These are phyloP conservation scores for Lochmaea capreae DNA, from an alignment of 2,888 invertebrate genomes.

Conservation along the genomic window DNA sequence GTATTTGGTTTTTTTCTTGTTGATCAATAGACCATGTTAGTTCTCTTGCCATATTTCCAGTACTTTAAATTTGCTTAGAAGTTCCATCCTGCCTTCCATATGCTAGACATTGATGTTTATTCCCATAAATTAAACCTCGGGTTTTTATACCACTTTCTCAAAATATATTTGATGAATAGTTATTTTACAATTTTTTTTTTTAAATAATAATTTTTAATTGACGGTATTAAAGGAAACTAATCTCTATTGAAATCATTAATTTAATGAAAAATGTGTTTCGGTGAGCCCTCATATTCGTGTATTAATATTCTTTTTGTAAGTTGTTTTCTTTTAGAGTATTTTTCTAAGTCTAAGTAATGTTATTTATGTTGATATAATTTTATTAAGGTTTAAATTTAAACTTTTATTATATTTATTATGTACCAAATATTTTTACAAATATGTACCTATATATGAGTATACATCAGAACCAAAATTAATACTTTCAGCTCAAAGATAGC, in stretches of 20 bases:
- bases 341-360: constrained; percentile 57
- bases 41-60: too few relatives aligned
- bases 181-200: too few relatives aligned
- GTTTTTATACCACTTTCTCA: too few relatives aligned
- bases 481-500: constrained; percentile 61
- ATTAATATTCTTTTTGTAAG: constrained; percentile 50
- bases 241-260: not conserved
- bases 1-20: too few relatives aligned
- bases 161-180: too few relatives aligned
- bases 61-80: too few relatives aligned
- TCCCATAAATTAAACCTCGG: too few relatives aligned
- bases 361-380: constrained; percentile 60
- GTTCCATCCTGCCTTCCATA: too few relatives aligned
- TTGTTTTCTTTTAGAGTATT: constrained; percentile 53
- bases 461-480: constrained; percentile 59
- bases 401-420: constrained; percentile 53
- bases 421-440: constrained; percentile 53
- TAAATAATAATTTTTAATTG: not conserved
- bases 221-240: not conserved
- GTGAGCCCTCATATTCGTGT: constrained; percentile 27
- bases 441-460: constrained; percentile 53
- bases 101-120: too few relatives aligned
- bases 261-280: constrained; percentile 13
- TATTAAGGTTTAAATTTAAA: constrained; percentile 50
- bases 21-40: too few relatives aligned